These are phyloP conservation scores for Mesorhabditis spiculigera DNA, from an alignment of 2,888 invertebrate genomes.

Conservation along the genomic window DNA sequence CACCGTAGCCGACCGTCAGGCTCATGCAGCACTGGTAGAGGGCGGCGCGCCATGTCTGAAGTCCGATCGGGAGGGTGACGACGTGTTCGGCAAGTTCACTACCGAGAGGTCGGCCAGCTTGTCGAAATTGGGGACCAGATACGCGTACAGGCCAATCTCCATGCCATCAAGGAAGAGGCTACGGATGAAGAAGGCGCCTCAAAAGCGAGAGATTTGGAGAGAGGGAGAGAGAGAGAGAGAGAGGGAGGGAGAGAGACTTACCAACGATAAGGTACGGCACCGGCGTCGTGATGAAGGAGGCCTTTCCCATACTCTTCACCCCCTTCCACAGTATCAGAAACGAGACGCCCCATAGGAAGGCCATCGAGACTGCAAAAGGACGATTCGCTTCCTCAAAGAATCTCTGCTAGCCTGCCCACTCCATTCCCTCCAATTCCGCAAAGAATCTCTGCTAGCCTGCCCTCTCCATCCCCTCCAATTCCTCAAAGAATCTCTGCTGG, in stretches of 20 bases:
- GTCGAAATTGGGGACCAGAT: slow-evolving; percentile 26
- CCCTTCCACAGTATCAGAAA: slow-evolving; percentile 45
- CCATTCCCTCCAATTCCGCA: too few relatives aligned
- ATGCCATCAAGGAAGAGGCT: slow-evolving; percentile 46
- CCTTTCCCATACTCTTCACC: slow-evolving; percentile 41
- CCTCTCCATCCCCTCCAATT: too few relatives aligned
- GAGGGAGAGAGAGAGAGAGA: not conserved
- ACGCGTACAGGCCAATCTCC: slow-evolving; percentile 36
- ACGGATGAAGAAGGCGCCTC: slow-evolving; percentile 28
- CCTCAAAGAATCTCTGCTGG: too few relatives aligned
- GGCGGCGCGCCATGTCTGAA: slow-evolving; percentile 43
- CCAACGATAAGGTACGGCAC: not conserved
- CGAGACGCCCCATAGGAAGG: slow-evolving; percentile 35
- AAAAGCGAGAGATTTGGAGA: not conserved
- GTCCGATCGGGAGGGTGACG: not conserved
- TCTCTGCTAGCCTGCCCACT: too few relatives aligned
- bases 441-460: too few relatives aligned
- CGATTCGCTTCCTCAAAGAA: too few relatives aligned
- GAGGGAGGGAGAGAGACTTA: too few relatives aligned
- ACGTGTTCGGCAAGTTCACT: not conserved
- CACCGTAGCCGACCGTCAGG: slow-evolving; percentile 49
- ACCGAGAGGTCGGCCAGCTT: slow-evolving; percentile 26
- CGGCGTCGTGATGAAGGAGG: slow-evolving; percentile 19
- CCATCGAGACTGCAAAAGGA: slow-evolving; percentile 16
- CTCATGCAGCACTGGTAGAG: slow-evolving; percentile 50